Evolutionary conservation across 2,888 invertebrate species (phyloP).

Genomic region (Scelioninae gen. 2): DNA sequence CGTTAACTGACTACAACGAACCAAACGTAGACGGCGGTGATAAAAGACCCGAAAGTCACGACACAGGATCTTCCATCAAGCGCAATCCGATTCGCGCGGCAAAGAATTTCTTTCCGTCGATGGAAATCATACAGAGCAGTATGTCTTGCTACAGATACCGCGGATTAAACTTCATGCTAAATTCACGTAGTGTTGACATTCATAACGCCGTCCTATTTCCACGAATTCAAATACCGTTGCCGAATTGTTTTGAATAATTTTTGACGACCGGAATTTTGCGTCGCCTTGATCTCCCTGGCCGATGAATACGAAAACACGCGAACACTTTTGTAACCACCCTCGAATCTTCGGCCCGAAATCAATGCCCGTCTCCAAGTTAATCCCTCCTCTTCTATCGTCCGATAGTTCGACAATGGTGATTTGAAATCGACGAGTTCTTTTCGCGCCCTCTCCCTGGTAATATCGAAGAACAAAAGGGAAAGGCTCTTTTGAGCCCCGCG

Average conservation of each 20-base stretch:
- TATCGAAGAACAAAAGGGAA: conserved; percentile 46
- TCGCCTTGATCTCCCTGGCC: not conserved
- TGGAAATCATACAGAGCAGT: conserved; percentile 18
- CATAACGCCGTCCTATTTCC: conserved; percentile 21
- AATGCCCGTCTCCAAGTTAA: conserved; percentile 66
- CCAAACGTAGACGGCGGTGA: conserved; percentile 55
- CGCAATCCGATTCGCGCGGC: conserved; percentile 41
- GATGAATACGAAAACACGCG: conserved; percentile 6
- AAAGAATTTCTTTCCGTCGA: conserved; percentile 32
- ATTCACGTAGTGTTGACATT: conserved; percentile 28
- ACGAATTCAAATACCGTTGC: conserved; percentile 9
- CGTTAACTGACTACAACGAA: conserved; percentile 59
- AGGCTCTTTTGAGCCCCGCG: conserved; percentile 43
- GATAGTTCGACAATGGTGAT: conserved; percentile 58
- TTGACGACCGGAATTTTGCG: conserved; percentile 4
- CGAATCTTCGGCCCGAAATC: conserved; percentile 60
- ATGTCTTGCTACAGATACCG: conserved; percentile 13
- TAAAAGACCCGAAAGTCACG: conserved; percentile 54
- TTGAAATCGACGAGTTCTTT: conserved; percentile 60
- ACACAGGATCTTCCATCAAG: conserved; percentile 52
- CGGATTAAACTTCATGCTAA: conserved; percentile 41
- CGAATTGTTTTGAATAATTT: conserved; percentile 39
- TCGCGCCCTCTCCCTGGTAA: conserved; percentile 40
- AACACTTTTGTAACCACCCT: conserved; percentile 29
- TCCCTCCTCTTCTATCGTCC: conserved; percentile 64